Percentiles rank a stretch among this genome's conserved stretches.
phyloP scores from a whole-genome alignment of 2,113 vertebrate genomes.

The Lynx canadensis region DNA sequence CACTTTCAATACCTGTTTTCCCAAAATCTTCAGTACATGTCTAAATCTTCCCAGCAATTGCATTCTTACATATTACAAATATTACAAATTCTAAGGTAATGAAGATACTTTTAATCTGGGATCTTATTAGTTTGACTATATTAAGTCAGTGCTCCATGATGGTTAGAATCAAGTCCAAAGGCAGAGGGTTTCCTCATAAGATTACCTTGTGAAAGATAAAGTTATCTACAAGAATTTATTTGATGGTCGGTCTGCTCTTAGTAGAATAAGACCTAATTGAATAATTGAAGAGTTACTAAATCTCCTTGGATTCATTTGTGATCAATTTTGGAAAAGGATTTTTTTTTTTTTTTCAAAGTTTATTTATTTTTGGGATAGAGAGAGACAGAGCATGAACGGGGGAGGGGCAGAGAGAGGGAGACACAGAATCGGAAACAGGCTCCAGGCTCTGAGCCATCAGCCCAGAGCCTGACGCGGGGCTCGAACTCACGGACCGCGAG shows the following conservation, averaged over 20 bases:
- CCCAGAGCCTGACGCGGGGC: no score
- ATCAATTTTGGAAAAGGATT: background rate
- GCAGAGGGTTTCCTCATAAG: background rate
- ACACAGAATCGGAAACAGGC: no score
- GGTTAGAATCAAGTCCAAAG: background rate
- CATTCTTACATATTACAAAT: background rate
- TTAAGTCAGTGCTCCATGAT: background rate
- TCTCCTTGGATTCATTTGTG: background rate
- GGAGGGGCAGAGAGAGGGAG: no score
- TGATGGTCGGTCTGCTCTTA: slow-evolving; percentile 11
- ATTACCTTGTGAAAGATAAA: background rate
- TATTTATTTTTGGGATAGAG: no score
- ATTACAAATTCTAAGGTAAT: background rate
- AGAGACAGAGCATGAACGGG: no score
- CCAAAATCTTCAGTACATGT: background rate
- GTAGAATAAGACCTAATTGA: background rate
- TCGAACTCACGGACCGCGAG: no score
- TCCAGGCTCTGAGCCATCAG: no score
- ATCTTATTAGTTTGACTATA: background rate
- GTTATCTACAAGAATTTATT: background rate
- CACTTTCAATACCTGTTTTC: background rate
- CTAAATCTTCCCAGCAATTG: background rate
- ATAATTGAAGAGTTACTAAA: background rate
- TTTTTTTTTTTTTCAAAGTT: background rate
- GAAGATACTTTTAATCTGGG: background rate